Evolutionary conservation across 1,140 invertebrate genomes (phyloP).

Genomic region (Drosophila erecta): DNA sequence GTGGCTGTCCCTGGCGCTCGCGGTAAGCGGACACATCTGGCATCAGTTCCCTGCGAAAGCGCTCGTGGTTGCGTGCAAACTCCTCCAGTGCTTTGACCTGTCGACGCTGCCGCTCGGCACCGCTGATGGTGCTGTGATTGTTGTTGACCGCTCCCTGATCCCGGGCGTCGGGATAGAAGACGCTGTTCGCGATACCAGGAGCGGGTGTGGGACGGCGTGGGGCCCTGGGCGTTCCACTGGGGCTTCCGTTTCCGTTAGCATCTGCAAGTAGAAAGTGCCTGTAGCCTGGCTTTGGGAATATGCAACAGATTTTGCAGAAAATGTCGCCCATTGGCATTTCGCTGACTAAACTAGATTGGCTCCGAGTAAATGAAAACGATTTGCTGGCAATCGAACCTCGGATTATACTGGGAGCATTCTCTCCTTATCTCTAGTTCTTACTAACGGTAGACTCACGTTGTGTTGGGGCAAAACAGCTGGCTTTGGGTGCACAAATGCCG

Average conservation of each 20-base stretch:
- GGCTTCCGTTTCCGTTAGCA: slow-evolving; percentile 48
- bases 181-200: neutral
- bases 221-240: slow-evolving; percentile 37
- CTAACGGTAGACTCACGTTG: slow-evolving; percentile 22
- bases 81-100: slow-evolving; percentile 29
- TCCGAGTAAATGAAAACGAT: neutral
- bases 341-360: neutral
- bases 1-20: slow-evolving; percentile 45
- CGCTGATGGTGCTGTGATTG: slow-evolving; percentile 6
- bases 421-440: neutral
- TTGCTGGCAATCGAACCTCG: no score
- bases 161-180: slow-evolving; percentile 43
- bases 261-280: slow-evolving; percentile 54
- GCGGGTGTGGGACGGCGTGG: slow-evolving; percentile 9
- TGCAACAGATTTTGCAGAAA: slow-evolving; percentile 40
- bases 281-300: slow-evolving; percentile 45
- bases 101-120: slow-evolving; percentile 20
- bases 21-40: slow-evolving; percentile 62
- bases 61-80: slow-evolving; percentile 61
- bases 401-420: no score
- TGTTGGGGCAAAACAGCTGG: slow-evolving; percentile 30
- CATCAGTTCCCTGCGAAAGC: slow-evolving; percentile 62
- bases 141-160: slow-evolving; percentile 15
- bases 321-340: slow-evolving; percentile 35
- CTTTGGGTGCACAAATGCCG: no score